Evolutionary conservation across 2,113 vertebrate species (phyloP), one percentile per base, ranked within the genome.

Genomic region (Tychaedon coryphoeus): DNA sequence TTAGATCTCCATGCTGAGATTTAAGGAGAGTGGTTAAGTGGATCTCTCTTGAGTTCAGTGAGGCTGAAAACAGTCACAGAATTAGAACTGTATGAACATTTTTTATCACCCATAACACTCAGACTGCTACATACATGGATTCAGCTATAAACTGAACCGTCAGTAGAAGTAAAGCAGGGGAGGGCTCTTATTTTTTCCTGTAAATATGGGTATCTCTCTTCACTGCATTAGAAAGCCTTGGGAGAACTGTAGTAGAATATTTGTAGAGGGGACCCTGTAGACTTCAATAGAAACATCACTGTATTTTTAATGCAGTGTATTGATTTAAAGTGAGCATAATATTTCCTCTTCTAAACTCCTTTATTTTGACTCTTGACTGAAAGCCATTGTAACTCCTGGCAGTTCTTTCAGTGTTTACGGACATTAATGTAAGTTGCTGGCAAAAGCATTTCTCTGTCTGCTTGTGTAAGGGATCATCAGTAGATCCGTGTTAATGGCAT

Each of bases 71-170:
- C 26, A 84, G 31, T 51, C 18, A 17, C 48, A 61, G 45, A 90
- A 65, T 34, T 82, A 85, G 69, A 43, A 36, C 42, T 28, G 8
- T 42, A 10, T 0, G 0, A 34, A 42, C 2, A 5, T 82, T 25
- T 75, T 71, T 73, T 33, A 28, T 60, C 5, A 2, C 72, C 2
- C 64, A 28, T 6, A 67, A 22, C 53, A 47, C 31, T 47, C 51
- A 66, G 64, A 28, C 10, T 3, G 2, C 61, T 57, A 5, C 8
- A 14, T 31, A 6, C 14, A 12, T 71, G 56, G 56, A 29, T 66
- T 69, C 58, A 45, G 42, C 45, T 60, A 42, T 25, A 64, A 40
- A 78, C 14, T 43, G 43, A 78, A 87, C 23, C n/a, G 16, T 84
- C 47, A 54, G 6, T 1, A 51, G 24, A 53, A 65, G 48, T 28